Evolutionary conservation across 2,797 vertebrate genomes (phyloP).

Genomic region (Gambelia wislizenii): DNA sequence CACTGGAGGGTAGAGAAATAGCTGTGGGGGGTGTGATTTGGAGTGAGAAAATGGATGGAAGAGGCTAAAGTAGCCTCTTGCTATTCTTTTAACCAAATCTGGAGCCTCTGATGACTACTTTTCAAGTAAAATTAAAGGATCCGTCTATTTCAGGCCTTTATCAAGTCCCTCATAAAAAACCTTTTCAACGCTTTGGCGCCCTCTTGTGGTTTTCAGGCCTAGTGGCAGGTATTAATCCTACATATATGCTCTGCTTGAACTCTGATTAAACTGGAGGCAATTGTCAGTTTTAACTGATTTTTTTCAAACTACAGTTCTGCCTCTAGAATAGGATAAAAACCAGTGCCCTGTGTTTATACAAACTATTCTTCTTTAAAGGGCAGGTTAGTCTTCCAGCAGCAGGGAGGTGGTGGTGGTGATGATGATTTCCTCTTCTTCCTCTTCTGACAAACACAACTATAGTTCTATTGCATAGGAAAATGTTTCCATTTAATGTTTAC

Average conservation of each 20-base stretch:
- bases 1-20: no score
- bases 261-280: background rate
- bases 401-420: no score
- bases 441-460: background rate
- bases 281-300: background rate
- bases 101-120: background rate
- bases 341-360: background rate
- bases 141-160: background rate
- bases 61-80: background rate
- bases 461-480: background rate
- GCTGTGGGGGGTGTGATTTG: no score
- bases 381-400: background rate
- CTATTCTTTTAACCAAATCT: background rate
- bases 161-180: background rate
- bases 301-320: background rate
- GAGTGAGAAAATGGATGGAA: no score
- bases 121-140: background rate
- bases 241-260: no score
- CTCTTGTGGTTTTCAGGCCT: background rate
- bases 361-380: background rate
- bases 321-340: background rate
- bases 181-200: background rate
- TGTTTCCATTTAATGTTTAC: background rate
- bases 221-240: background rate
- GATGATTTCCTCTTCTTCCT: background rate